phyloP scores from a whole-genome alignment of 2,113 vertebrate genomes.

The Balaeniceps rex region DNA sequence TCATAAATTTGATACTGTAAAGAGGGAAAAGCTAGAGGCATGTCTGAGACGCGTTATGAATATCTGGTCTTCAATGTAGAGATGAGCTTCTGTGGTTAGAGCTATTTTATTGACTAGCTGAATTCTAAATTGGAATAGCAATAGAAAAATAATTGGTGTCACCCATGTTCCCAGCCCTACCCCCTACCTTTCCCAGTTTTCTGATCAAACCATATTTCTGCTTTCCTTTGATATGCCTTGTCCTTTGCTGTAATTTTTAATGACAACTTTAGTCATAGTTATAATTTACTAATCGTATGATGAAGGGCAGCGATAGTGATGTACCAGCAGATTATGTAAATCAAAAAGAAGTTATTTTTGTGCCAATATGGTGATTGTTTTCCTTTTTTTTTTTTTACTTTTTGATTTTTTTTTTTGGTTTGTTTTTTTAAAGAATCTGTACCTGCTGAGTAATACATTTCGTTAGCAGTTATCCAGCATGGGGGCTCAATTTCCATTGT shows the following conservation, averaged over 20 bases:
- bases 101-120: not conserved
- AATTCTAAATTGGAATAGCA: not conserved
- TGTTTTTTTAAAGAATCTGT: not conserved
- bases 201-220: not conserved
- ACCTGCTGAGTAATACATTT: not conserved
- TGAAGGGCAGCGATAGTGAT: not conserved
- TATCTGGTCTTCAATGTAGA: not conserved
- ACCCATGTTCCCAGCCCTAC: not conserved
- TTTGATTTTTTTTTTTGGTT: not conserved
- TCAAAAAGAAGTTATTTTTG: not conserved
- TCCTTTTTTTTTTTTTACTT: too few relatives aligned
- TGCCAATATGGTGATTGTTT: not conserved
- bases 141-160: not conserved
- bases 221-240: not conserved
- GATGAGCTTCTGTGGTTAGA: not conserved
- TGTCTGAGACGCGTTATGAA: not conserved
- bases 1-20: not conserved
- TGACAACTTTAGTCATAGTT: not conserved
- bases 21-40: not conserved
- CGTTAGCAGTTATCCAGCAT: not conserved
- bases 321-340: not conserved
- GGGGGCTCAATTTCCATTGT: not conserved
- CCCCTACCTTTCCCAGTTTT: not conserved
- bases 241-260: not conserved
- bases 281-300: not conserved